Evolutionary conservation across 2,888 invertebrate genomes (phyloP).

Genomic region (Meghimatium bilineatum): DNA sequence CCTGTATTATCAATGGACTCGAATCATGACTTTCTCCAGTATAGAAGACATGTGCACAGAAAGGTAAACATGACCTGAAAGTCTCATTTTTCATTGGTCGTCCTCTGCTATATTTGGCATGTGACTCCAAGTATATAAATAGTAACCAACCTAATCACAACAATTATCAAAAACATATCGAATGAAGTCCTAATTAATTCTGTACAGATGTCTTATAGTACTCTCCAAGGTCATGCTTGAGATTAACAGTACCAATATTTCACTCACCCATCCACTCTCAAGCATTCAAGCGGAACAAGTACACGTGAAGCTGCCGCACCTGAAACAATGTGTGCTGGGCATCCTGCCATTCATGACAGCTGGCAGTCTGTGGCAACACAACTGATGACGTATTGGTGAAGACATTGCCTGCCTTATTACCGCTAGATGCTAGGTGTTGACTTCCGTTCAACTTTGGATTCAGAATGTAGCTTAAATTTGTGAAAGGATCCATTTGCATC

Average conservation of each 20-base stretch:
- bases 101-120: too few relatives aligned
- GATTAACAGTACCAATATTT: background rate
- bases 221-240: too few relatives aligned
- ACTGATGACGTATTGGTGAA: background rate
- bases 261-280: slow-evolving; percentile 19
- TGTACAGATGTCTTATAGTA: too few relatives aligned
- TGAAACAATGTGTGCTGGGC: slow-evolving; percentile 87
- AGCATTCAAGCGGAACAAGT: background rate
- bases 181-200: too few relatives aligned
- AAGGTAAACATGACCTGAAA: too few relatives aligned
- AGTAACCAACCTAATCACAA: too few relatives aligned
- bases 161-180: too few relatives aligned
- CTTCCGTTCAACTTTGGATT: background rate
- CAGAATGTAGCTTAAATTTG: background rate
- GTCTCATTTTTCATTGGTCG: too few relatives aligned
- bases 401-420: background rate
- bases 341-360: slow-evolving; percentile 73
- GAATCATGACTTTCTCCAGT: too few relatives aligned
- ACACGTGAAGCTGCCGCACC: slow-evolving; percentile 4
- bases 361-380: background rate
- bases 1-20: too few relatives aligned
- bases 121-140: too few relatives aligned
- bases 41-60: too few relatives aligned
- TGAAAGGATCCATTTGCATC: background rate
- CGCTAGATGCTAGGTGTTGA: background rate